Evolutionary conservation across 2,113 vertebrate genomes (phyloP).

Genomic region (Hylia prasina): DNA sequence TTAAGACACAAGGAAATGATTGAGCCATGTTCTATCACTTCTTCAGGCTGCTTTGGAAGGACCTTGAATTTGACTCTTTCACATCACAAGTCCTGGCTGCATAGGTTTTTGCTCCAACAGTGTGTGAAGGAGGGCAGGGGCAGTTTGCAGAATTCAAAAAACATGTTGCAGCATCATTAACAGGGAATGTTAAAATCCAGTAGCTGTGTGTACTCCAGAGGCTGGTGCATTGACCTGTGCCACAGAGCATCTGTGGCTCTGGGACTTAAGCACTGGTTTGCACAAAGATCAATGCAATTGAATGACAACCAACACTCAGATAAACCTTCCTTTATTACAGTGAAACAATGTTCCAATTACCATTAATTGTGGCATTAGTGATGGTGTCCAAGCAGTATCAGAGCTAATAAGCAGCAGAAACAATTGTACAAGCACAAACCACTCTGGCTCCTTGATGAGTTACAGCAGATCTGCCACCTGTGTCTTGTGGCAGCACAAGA

Average conservation of each 20-base stretch:
- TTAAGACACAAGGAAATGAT: not conserved
- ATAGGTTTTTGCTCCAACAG: not conserved
- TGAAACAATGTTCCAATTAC: not conserved
- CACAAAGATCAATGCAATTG: not conserved
- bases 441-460: not conserved
- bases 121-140: not conserved
- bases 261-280: not conserved
- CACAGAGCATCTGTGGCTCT: not conserved
- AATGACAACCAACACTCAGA: not conserved
- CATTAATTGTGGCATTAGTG: not conserved
- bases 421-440: not conserved
- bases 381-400: not conserved
- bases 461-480: not conserved
- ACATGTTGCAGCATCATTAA: not conserved
- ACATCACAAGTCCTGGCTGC: not conserved
- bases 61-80: not conserved
- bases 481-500: not conserved
- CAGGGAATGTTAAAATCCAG: not conserved
- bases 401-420: not conserved
- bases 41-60: not conserved
- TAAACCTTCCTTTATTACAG: not conserved
- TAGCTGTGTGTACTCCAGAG: not conserved
- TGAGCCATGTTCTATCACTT: not conserved
- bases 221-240: not conserved
- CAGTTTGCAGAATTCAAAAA: not conserved